A percentile compares a stretch with the other conserved stretches of the same genome.
phyloP scores from a whole-genome alignment of 53 echinoderm and acorn worm genomes.

The Hippasteria phrygiana region DNA sequence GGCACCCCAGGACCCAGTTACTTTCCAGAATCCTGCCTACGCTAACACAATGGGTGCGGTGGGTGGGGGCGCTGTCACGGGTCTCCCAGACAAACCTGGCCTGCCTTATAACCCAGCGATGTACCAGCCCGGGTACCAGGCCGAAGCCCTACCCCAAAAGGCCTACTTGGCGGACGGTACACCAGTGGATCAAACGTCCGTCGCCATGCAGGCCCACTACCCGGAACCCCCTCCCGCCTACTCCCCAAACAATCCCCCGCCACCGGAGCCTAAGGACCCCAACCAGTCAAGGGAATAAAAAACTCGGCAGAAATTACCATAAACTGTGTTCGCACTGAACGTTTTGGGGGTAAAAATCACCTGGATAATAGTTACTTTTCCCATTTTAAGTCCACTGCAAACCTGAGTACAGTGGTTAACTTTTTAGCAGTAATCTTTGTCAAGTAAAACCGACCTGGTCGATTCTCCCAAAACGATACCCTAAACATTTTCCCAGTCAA shows the following conservation, averaged over 20 bases:
- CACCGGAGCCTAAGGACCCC: background rate
- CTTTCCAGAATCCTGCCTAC: slow-evolving; percentile 61
- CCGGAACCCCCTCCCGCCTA: slow-evolving; percentile 64
- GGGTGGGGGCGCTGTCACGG: slow-evolving; percentile 5
- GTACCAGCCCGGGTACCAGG: slow-evolving; percentile 55
- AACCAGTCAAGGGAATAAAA: slow-evolving; percentile 1
- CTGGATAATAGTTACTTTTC: too few species aligned
- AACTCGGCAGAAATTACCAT: background rate
- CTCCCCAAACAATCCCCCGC: slow-evolving; percentile 15
- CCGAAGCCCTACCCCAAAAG: slow-evolving; percentile 56
- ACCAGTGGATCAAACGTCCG: background rate
- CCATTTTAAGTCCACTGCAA: too few species aligned
- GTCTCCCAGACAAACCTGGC: slow-evolving; percentile 40
- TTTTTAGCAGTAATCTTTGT: too few species aligned
- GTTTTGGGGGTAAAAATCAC: too few species aligned
- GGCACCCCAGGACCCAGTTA: slow-evolving; percentile 30
- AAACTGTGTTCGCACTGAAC: too few species aligned
- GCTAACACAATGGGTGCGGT: background rate
- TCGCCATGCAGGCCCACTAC: background rate
- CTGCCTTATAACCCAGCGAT: slow-evolving; percentile 28
- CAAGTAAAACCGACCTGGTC: too few species aligned
- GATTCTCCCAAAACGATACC: too few species aligned
- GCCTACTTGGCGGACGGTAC: slow-evolving; percentile 24
- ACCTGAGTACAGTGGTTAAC: too few species aligned
- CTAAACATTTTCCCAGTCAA: too few species aligned